A percentile compares a stretch with the other conserved stretches of the same genome.
These are phyloP conservation scores for Lerema accius DNA, from an alignment of 1,140 invertebrate genomes.

Conservation along the genomic window DNA sequence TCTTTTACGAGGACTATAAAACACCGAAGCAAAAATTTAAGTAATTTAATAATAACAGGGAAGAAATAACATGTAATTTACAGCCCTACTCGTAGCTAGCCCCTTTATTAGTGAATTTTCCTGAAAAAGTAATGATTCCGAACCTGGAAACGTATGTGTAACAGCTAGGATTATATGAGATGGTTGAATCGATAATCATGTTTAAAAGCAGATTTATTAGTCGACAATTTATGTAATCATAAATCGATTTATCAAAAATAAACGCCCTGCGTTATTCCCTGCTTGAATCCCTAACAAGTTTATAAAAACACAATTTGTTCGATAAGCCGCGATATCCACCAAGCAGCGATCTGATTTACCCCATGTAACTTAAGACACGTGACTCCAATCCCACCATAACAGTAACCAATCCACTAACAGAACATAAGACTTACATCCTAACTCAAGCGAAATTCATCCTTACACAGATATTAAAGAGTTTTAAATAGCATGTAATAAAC, in stretches of 20 bases:
- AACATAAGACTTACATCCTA: slow-evolving; percentile 4
- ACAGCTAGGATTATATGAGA: slow-evolving; percentile 18
- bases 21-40: background rate
- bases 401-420: slow-evolving; percentile 21
- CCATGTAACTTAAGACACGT: slow-evolving; percentile 62
- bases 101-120: no score
- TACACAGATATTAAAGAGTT: background rate
- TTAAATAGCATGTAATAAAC: background rate
- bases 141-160: no score
- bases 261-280: no score
- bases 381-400: slow-evolving; percentile 48
- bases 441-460: slow-evolving; percentile 4
- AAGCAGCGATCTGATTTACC: slow-evolving; percentile 56
- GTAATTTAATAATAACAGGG: slow-evolving; percentile 13
- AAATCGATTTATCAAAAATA: no score
- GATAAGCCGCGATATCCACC: slow-evolving; percentile 40
- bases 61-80: slow-evolving; percentile 26
- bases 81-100: no score
- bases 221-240: background rate
- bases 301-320: slow-evolving; percentile 50
- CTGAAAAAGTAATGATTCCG: no score
- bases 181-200: background rate
- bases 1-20: slow-evolving; percentile 31
- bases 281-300: slow-evolving; percentile 36
- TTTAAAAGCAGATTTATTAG: no score